A percentile compares a stretch with the other conserved stretches of the same genome.
Conservation (phyloP, 2,888 invertebrate genomes). For the Lasioglossum malachurum region DNA sequence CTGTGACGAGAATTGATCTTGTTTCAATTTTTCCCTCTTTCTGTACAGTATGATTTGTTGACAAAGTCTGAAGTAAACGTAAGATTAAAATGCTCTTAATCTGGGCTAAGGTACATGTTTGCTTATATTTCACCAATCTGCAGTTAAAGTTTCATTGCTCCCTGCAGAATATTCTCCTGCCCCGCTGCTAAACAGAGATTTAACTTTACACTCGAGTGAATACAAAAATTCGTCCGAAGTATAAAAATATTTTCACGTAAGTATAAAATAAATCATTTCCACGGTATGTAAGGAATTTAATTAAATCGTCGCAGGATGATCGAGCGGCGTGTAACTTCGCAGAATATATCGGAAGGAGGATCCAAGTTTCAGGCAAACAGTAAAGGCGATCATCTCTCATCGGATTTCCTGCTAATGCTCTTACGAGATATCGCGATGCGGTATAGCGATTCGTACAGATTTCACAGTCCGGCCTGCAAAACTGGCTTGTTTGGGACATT, state of each 20-base stretch:
- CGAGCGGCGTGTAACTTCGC: neutral
- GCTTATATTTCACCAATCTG: too few relatives aligned
- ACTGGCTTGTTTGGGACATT: slow-evolving; percentile 29
- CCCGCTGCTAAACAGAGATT: neutral
- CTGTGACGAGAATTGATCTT: neutral
- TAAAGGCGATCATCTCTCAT: slow-evolving; percentile 3
- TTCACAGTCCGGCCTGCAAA: neutral
- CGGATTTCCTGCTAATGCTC: neutral
- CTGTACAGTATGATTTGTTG: neutral
- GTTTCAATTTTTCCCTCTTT: neutral
- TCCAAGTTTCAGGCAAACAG: slow-evolving; percentile 1
- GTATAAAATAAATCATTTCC: neutral
- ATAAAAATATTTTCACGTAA: neutral
- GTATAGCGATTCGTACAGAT: slow-evolving; percentile 11
- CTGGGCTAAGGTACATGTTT: too few relatives aligned
- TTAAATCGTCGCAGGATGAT: neutral
- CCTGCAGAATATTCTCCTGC: neutral
- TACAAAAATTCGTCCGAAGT: neutral
- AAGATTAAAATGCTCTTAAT: too few relatives aligned
- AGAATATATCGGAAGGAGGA: neutral
- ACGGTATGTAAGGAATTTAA: neutral
- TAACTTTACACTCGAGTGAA: neutral
- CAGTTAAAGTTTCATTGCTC: neutral
- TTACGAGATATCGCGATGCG: neutral
- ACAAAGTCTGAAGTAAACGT: too few relatives aligned